Conservation (phyloP, 1,140 invertebrate genomes). For the Zaprionus capensis region DNA sequence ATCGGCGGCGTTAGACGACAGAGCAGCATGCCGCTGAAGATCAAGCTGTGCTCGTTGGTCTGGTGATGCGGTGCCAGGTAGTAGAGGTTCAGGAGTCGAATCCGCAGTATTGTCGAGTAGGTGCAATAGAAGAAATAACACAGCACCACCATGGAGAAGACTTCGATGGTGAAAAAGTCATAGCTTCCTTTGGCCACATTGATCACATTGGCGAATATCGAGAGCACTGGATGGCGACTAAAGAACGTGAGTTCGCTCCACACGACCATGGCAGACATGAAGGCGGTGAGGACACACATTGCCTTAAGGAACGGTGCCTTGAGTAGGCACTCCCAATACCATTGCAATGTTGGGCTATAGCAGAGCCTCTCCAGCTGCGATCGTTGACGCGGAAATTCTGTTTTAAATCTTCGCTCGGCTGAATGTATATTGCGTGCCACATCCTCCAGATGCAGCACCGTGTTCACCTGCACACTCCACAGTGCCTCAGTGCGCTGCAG, state of each 20-base stretch:
- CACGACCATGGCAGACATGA: slow-evolving; percentile 95
- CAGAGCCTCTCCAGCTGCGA: slow-evolving; percentile 86
- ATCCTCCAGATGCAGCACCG: slow-evolving; percentile 94
- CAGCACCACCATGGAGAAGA: slow-evolving; percentile 95
- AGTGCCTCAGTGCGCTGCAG: slow-evolving; percentile 95
- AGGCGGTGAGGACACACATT: slow-evolving; percentile 89
- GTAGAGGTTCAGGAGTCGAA: slow-evolving; percentile 97
- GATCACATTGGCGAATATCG: slow-evolving; percentile 97
- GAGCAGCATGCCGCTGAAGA: slow-evolving; percentile 99
- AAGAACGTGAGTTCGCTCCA: slow-evolving; percentile 99
- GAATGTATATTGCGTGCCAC: slow-evolving; percentile 91
- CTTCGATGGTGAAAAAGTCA: slow-evolving; percentile 97
- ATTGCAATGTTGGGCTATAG: slow-evolving; percentile 91
- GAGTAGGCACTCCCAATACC: slow-evolving; percentile 97
- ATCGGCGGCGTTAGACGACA: slow-evolving; percentile 98
- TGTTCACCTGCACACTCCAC: slow-evolving; percentile 94
- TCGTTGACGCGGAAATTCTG: slow-evolving; percentile 88
- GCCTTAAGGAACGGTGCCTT: slow-evolving; percentile 90
- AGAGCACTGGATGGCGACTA: slow-evolving; percentile 94
- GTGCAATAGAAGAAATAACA: slow-evolving; percentile 98
- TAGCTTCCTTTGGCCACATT: slow-evolving; percentile 92
- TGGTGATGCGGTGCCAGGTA: slow-evolving; percentile 98
- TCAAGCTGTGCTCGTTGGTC: slow-evolving; percentile 99
- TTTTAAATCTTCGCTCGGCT: slow-evolving; percentile 90
- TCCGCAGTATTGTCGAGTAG: slow-evolving; percentile 98